Evolutionary conservation across 2,113 vertebrate genomes (phyloP).

Genomic region (Oriolus oriolus): DNA sequence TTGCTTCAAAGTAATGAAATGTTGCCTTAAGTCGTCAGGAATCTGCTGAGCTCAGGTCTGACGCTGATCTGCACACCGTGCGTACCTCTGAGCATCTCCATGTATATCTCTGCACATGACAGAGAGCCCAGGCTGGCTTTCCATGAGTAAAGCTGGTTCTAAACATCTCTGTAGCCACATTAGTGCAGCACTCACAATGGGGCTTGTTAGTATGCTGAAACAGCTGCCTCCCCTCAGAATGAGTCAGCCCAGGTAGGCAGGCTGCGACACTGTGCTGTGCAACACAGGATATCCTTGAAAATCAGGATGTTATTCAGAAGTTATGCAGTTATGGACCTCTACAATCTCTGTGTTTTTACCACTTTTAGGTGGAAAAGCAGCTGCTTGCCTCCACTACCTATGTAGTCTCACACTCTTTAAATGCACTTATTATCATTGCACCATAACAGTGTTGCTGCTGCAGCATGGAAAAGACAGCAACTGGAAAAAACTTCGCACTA

Average conservation of each 20-base stretch:
- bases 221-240: background rate
- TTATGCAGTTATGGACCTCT: background rate
- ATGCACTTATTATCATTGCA: background rate
- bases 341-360: background rate
- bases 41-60: background rate
- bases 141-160: background rate
- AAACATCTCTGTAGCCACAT: background rate
- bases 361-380: background rate
- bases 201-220: background rate
- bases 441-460: background rate
- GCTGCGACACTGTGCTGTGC: background rate
- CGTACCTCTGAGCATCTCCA: background rate
- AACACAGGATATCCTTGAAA: background rate
- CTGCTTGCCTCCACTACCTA: rapidly evolving
- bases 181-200: background rate
- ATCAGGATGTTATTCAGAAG: background rate
- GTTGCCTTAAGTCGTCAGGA: background rate
- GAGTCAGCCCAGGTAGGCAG: background rate
- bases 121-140: background rate
- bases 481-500: background rate
- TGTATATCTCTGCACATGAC: background rate
- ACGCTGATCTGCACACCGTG: background rate
- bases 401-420: background rate
- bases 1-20: background rate
- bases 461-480: background rate